A percentile compares a stretch with the other conserved stretches of the same genome.
These are phyloP conservation scores for Aethes cnicana DNA, from an alignment of 2,888 invertebrate genomes.

Conservation along the genomic window DNA sequence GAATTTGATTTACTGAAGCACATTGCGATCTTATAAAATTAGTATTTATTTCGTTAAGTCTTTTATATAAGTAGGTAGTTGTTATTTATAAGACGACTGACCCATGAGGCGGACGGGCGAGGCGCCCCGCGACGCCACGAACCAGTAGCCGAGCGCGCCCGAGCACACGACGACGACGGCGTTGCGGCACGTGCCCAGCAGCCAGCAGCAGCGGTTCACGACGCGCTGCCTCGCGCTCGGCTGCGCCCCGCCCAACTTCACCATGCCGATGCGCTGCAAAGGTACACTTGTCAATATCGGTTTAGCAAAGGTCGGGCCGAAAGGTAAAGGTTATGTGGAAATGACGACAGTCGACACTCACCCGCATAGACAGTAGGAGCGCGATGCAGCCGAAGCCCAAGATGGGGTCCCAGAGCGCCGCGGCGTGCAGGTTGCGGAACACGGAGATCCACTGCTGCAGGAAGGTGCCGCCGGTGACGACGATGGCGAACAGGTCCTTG, in stretches of 20 bases:
- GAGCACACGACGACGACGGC: slow-evolving; percentile 91
- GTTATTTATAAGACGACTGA: slow-evolving; percentile 43
- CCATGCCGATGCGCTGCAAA: slow-evolving; percentile 84
- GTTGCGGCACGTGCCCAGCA: slow-evolving; percentile 91
- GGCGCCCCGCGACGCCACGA: slow-evolving; percentile 71
- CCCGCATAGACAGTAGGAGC: slow-evolving; percentile 89
- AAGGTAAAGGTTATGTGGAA: no score
- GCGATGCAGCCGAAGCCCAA: slow-evolving; percentile 89
- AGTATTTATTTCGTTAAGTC: not conserved
- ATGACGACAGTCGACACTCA: no score
- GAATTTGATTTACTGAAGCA: no score
- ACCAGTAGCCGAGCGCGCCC: slow-evolving; percentile 86
- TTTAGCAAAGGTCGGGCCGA: no score
- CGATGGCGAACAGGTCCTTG: slow-evolving; percentile 90
- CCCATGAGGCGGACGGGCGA: slow-evolving; percentile 88
- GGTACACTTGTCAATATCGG: not conserved
- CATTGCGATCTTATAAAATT: no score
- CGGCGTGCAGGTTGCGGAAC: slow-evolving; percentile 84
- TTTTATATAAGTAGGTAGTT: no score
- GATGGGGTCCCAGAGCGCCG: slow-evolving; percentile 87
- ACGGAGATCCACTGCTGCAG: slow-evolving; percentile 89
- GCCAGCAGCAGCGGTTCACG: slow-evolving; percentile 87
- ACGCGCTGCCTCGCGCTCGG: slow-evolving; percentile 81
- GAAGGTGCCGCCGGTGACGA: slow-evolving; percentile 88
- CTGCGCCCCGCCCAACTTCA: slow-evolving; percentile 83